Evolutionary conservation across 2,113 vertebrate genomes (phyloP).

Genomic region (Heliornis fulica): DNA sequence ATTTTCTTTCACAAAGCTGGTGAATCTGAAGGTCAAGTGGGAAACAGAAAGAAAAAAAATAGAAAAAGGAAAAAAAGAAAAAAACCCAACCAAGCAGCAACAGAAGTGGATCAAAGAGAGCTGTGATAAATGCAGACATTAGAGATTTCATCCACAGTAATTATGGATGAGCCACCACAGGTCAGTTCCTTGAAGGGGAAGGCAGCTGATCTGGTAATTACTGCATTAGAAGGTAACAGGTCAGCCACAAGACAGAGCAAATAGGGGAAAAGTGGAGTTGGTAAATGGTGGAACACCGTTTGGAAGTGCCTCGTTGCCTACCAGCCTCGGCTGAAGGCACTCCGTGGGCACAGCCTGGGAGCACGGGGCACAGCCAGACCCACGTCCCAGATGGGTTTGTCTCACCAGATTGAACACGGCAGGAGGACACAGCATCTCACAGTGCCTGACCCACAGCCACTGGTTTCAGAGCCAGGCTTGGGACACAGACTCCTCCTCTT

Average conservation of each 20-base stretch:
- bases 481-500: neutral
- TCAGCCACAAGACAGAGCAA: neutral
- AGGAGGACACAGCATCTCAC: neutral
- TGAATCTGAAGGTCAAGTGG: neutral
- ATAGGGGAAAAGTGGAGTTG: neutral
- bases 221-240: neutral
- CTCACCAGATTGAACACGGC: neutral
- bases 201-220: neutral
- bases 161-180: neutral
- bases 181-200: neutral
- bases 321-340: neutral
- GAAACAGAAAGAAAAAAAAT: neutral
- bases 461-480: neutral
- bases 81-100: neutral
- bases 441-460: neutral
- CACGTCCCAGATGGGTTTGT: no score
- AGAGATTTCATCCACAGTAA: neutral
- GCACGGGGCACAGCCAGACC: fast-evolving
- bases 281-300: neutral
- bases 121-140: neutral
- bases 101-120: neutral
- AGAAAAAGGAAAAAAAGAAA: neutral
- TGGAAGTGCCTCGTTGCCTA: neutral
- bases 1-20: neutral
- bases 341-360: neutral